A percentile compares a stretch with the other conserved stretches of the same genome.
Evolutionary conservation across 2,888 invertebrate genomes (phyloP).

Genomic region (Drosophila lutescens): DNA sequence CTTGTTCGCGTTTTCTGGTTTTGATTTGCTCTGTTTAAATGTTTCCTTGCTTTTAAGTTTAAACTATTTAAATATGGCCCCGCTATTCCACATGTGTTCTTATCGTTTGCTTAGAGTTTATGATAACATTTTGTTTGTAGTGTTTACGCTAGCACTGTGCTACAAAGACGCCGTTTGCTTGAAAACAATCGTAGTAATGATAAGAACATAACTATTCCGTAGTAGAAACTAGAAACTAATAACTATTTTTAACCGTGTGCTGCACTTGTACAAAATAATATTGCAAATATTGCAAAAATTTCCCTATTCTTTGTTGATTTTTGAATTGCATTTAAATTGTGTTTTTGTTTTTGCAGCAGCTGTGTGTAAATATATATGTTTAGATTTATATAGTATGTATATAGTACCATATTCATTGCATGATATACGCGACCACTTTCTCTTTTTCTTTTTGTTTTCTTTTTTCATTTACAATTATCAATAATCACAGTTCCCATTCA

Average conservation of each 20-base stretch:
- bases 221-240: slow-evolving; percentile 51
- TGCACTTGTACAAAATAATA: slow-evolving; percentile 58
- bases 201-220: slow-evolving; percentile 20
- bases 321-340: slow-evolving; percentile 36
- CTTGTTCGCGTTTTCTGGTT: slow-evolving; percentile 36
- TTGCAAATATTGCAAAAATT: slow-evolving; percentile 72
- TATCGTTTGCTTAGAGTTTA: slow-evolving; percentile 69
- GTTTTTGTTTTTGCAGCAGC: slow-evolving; percentile 45
- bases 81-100: slow-evolving; percentile 84
- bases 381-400: slow-evolving; percentile 52
- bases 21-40: slow-evolving; percentile 48
- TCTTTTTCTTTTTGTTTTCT: slow-evolving; percentile 51
- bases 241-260: slow-evolving; percentile 55
- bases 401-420: slow-evolving; percentile 68
- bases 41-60: slow-evolving; percentile 66
- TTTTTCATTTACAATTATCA: slow-evolving; percentile 65
- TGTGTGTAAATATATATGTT: slow-evolving; percentile 49
- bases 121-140: slow-evolving; percentile 59
- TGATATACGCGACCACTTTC: slow-evolving; percentile 47
- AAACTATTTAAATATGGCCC: slow-evolving; percentile 84
- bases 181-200: slow-evolving; percentile 22
- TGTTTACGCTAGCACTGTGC: slow-evolving; percentile 53
- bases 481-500: slow-evolving; percentile 80
- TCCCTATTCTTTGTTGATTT: slow-evolving; percentile 27
- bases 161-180: slow-evolving; percentile 31